These are phyloP conservation scores for Parnassius orleans DNA, from an alignment of 2,888 invertebrate species.

Conservation along the genomic window DNA sequence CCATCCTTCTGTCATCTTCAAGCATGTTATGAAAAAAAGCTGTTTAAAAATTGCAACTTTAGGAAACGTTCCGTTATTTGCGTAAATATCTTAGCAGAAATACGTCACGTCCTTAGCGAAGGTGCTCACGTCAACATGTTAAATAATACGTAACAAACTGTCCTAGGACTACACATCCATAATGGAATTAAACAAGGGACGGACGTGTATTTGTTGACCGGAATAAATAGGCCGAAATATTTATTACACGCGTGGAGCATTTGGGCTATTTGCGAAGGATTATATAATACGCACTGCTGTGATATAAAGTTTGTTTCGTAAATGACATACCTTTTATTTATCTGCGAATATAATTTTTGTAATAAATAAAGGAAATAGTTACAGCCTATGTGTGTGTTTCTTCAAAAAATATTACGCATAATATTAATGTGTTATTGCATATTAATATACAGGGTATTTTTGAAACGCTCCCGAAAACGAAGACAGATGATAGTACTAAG, in stretches of 20 bases:
- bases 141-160: conserved; percentile 35
- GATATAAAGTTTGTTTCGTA: conserved; percentile 16
- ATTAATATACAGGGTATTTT: too few species aligned
- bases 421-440: neutral
- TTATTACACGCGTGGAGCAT: conserved; percentile 33
- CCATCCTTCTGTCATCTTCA: too few species aligned
- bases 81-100: conserved; percentile 11
- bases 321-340: neutral
- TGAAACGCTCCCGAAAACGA: too few species aligned
- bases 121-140: conserved; percentile 28
- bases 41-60: too few species aligned
- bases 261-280: conserved; percentile 36
- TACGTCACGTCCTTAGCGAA: conserved; percentile 9
- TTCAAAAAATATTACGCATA: conserved; percentile 5
- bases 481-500: too few species aligned
- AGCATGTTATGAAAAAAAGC: too few species aligned
- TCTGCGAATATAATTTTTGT: too few species aligned
- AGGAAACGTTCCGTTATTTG: neutral
- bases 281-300: conserved; percentile 28
- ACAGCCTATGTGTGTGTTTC: neutral
- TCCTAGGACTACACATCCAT: conserved; percentile 36
- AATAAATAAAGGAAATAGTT: neutral
- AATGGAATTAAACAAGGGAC: conserved; percentile 40
- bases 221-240: conserved; percentile 41
- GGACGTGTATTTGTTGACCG: conserved; percentile 38